Conservation (phyloP, 2,113 vertebrate genomes). For the Saimiri boliviensis region DNA sequence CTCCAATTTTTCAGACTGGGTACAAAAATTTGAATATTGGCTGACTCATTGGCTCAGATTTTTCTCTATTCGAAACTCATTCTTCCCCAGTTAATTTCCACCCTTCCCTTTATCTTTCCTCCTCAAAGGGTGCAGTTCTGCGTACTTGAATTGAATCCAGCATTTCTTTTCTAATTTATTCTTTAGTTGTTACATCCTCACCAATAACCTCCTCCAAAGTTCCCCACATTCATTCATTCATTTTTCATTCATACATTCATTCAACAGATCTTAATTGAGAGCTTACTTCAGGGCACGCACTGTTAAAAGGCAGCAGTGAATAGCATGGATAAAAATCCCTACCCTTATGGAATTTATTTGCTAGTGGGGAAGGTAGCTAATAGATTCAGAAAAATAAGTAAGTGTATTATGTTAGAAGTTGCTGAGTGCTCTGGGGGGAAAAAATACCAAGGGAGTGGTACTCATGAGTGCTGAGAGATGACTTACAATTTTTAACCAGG, state of each 20-base stretch:
- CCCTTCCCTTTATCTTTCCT: neutral
- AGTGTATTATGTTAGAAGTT: neutral
- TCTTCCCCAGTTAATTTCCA: neutral
- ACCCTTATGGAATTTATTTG: neutral
- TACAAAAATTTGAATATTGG: neutral
- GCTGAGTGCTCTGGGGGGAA: neutral
- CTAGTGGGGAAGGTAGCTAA: neutral
- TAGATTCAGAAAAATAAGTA: neutral
- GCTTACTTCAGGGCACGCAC: neutral
- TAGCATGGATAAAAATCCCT: neutral
- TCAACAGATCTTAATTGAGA: neutral
- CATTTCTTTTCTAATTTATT: neutral
- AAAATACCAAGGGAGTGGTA: neutral
- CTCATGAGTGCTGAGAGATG: neutral
- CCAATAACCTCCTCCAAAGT: neutral
- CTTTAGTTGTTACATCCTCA: neutral
- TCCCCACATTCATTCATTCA: neutral
- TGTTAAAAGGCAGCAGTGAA: neutral
- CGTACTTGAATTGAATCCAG: neutral
- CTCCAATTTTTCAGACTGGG: neutral
- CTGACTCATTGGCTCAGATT: neutral
- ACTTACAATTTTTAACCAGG: neutral
- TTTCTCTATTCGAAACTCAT: neutral
- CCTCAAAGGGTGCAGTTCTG: neutral
- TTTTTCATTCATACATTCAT: neutral